Percentiles rank a stretch among this genome's conserved stretches.
These are phyloP conservation scores for Diadegma fenestrale DNA, from an alignment of 2,888 invertebrate genomes.

Conservation along the genomic window DNA sequence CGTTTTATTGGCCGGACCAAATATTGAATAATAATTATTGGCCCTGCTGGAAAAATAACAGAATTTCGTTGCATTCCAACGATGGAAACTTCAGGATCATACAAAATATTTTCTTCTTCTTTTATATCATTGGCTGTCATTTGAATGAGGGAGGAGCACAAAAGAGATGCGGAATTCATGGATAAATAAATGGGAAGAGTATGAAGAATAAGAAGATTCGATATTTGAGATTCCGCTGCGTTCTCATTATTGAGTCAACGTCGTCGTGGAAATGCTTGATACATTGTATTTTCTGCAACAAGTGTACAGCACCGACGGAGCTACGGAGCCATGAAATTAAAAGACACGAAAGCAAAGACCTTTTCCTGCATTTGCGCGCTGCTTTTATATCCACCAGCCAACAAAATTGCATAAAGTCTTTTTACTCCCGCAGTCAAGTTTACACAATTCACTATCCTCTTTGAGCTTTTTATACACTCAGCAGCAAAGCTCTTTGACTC, in stretches of 20 bases:
- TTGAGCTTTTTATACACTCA: constrained; percentile 7
- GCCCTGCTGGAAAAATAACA: no score
- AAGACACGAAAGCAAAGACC: constrained; percentile 62
- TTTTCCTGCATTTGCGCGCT: constrained; percentile 2
- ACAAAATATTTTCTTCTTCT: no score
- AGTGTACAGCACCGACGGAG: constrained; percentile 38
- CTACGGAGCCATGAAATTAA: constrained; percentile 72
- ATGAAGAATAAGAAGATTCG: constrained; percentile 31
- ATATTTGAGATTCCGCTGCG: constrained; percentile 54
- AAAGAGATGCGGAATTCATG: not conserved
- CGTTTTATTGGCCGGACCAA: no score
- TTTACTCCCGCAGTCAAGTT: constrained; percentile 31
- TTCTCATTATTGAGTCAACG: constrained; percentile 59
- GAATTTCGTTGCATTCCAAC: no score
- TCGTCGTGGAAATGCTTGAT: constrained; percentile 29
- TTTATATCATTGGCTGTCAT: no score
- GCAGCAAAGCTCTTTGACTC: not conserved
- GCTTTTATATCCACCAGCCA: constrained; percentile 1
- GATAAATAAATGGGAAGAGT: not conserved
- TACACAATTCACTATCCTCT: constrained; percentile 47
- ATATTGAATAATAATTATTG: no score
- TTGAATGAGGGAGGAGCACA: not conserved
- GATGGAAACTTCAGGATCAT: no score
- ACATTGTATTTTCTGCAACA: constrained; percentile 35
- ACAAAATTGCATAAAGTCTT: constrained; percentile 47